phyloP scores from a whole-genome alignment of 2,888 invertebrate species.

The Branchellion lobata region DNA sequence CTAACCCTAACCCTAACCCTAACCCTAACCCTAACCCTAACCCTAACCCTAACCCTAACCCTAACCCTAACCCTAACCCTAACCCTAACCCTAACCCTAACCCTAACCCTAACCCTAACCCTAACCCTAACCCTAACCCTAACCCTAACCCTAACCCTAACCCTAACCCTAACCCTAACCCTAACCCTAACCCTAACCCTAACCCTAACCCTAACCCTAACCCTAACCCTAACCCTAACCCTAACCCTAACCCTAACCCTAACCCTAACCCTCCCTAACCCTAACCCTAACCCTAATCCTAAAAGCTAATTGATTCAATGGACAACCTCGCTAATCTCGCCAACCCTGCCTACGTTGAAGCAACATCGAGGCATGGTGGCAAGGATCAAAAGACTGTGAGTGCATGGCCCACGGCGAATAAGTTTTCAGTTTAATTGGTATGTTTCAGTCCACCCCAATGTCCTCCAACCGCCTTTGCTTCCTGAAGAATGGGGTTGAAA shows the following conservation, averaged over 20 bases:
- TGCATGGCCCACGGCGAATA: no score
- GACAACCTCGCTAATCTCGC: no score
- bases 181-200: conserved; percentile 49
- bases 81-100: conserved; percentile 46
- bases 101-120: conserved; percentile 47
- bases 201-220: conserved; percentile 51
- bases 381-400: no score
- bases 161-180: conserved; percentile 50
- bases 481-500: no score
- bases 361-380: no score
- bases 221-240: conserved; percentile 47
- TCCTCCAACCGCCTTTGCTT: no score
- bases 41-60: conserved; percentile 48
- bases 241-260: conserved; percentile 48
- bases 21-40: conserved; percentile 48
- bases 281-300: conserved; percentile 49
- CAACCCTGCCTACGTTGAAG: no score
- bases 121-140: conserved; percentile 51
- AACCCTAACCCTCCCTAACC: conserved; percentile 48
- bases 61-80: conserved; percentile 45
- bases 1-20: conserved; percentile 46
- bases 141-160: conserved; percentile 50
- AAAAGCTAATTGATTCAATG: no score
- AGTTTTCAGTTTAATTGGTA: no score
- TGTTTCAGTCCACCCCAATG: no score